These are phyloP conservation scores for Hemitrygon akajei DNA, from an alignment of 2,797 vertebrate species.

Conservation along the genomic window DNA sequence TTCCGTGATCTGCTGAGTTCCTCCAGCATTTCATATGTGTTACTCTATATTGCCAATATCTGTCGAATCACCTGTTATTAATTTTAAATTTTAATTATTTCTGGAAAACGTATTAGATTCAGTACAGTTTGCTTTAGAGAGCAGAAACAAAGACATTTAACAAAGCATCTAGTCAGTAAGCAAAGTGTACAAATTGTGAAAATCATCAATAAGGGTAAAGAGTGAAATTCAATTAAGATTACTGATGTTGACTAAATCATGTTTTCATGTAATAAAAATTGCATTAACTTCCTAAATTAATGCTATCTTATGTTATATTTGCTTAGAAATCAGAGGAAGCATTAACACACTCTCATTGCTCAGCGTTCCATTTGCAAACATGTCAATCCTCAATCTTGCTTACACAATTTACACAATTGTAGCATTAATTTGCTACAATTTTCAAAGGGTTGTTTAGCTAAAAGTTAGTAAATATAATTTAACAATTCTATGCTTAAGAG, in stretches of 20 bases:
- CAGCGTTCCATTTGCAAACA: neutral
- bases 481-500: neutral
- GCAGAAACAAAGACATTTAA: neutral
- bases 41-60: too few species aligned
- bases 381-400: neutral
- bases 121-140: neutral
- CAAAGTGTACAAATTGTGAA: neutral
- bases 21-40: too few species aligned
- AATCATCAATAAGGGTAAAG: neutral
- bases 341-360: neutral
- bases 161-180: neutral
- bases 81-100: neutral
- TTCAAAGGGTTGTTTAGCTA: neutral
- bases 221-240: neutral
- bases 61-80: neutral
- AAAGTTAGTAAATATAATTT: neutral
- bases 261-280: neutral
- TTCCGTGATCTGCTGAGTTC: too few species aligned
- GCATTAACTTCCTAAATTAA: neutral
- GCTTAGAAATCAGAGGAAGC: neutral
- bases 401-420: too few species aligned
- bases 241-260: neutral
- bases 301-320: neutral
- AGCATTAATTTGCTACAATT: too few species aligned
- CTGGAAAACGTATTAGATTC: neutral